phyloP scores from a whole-genome alignment of 1,140 invertebrate genomes.

The Drosophila erecta region DNA sequence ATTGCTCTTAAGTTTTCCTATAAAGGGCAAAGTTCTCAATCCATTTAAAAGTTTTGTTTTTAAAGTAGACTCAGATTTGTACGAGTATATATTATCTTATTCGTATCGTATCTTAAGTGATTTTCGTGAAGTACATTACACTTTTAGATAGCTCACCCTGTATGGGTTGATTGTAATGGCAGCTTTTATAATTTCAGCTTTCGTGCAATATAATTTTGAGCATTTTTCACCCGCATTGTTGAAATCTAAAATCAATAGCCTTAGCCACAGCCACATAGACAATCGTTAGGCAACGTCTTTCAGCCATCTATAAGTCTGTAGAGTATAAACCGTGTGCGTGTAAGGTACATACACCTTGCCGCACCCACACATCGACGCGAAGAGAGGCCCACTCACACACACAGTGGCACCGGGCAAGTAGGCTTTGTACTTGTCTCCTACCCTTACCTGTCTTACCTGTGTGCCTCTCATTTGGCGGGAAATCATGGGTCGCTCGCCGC shows the following conservation, averaged over 20 bases:
- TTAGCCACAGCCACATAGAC: conserved; percentile 40
- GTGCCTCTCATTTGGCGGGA: conserved; percentile 79
- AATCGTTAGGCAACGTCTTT: conserved; percentile 73
- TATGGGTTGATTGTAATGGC: conserved; percentile 36
- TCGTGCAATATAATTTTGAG: conserved; percentile 76
- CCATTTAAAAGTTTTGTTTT: too few species aligned
- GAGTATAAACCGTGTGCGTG: not conserved
- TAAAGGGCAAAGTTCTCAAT: too few species aligned
- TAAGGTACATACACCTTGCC: conserved; percentile 48
- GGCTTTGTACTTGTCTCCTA: conserved; percentile 67
- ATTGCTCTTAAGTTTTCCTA: not conserved
- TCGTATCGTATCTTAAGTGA: too few species aligned
- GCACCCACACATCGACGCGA: conserved; percentile 24
- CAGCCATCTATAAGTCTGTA: conserved; percentile 24
- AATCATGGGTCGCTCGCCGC: conserved; percentile 59
- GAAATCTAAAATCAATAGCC: conserved; percentile 78
- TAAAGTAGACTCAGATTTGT: too few species aligned
- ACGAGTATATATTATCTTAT: too few species aligned
- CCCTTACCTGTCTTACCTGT: conserved; percentile 53
- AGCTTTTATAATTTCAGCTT: conserved; percentile 66
- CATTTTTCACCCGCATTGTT: conserved; percentile 82
- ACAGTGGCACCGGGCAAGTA: conserved; percentile 20
- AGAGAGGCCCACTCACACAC: conserved; percentile 27
- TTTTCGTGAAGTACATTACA: too few species aligned
- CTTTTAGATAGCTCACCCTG: conserved; percentile 41